Conservation (phyloP, 2,888 invertebrate genomes). For the Erpobdella octoculata region DNA sequence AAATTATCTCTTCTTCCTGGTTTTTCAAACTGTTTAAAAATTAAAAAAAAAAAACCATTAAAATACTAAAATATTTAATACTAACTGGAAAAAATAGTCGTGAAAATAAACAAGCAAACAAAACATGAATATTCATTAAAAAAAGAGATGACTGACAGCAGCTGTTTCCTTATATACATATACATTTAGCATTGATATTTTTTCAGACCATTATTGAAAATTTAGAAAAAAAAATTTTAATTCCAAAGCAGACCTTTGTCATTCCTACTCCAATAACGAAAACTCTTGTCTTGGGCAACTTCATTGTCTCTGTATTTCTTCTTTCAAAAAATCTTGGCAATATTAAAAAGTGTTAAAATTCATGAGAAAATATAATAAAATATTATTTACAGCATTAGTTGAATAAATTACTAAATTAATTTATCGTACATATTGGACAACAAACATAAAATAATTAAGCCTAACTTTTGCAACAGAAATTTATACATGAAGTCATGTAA, state of each 20-base stretch:
- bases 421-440: no score
- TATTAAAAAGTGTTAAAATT: neutral
- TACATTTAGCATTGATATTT: no score
- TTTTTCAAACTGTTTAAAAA: slow-evolving; percentile 69
- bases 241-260: slow-evolving; percentile 67
- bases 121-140: neutral
- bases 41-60: no score
- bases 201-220: neutral
- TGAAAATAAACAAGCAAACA: neutral
- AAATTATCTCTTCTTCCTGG: slow-evolving; percentile 71
- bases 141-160: no score
- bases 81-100: neutral
- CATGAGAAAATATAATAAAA: no score
- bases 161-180: no score
- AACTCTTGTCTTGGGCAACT: slow-evolving; percentile 54
- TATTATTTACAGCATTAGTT: no score
- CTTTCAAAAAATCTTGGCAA: neutral
- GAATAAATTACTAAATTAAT: no score
- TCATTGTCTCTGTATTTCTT: neutral
- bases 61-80: no score
- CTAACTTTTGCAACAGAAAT: no score
- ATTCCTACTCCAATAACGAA: slow-evolving; percentile 92
- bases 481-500: no score
- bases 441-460: no score
- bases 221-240: slow-evolving; percentile 5